These are phyloP conservation scores for Stictocephala bisonia DNA, from an alignment of 2,888 invertebrate genomes.

Conservation along the genomic window DNA sequence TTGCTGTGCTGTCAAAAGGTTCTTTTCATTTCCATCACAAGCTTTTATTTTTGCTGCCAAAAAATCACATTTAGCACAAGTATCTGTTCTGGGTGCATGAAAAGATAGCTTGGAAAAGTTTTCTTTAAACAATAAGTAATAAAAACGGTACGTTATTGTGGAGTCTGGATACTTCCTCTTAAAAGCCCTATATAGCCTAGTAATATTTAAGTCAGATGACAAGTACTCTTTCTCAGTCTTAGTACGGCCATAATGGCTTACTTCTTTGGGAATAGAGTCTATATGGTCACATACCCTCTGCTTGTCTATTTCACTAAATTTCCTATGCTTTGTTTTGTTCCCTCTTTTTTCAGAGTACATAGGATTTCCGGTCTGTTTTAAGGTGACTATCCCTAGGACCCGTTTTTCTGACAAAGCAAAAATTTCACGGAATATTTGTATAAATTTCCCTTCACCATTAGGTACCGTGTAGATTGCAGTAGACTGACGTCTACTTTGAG, in stretches of 20 bases:
- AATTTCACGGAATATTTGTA: neutral
- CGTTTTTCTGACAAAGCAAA: neutral
- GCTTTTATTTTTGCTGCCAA: neutral
- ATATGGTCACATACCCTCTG: neutral
- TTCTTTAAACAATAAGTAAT: neutral
- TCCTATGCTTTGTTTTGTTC: no score
- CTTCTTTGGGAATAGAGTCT: neutral
- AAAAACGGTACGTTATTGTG: neutral
- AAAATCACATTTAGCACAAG: neutral
- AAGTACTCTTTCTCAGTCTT: constrained; percentile 14
- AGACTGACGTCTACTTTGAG: constrained; percentile 2
- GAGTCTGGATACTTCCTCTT: neutral
- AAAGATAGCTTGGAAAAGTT: neutral
- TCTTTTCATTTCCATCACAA: neutral
- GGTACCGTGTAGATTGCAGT: constrained; percentile 12
- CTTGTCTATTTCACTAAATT: no score
- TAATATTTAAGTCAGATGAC: neutral
- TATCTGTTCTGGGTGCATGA: neutral
- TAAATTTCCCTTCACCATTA: constrained; percentile 13
- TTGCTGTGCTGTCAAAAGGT: neutral
- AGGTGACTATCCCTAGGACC: neutral
- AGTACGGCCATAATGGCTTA: neutral
- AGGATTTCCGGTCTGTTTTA: neutral
- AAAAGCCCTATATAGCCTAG: neutral
- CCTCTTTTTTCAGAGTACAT: no score